These are phyloP conservation scores for Ameiurus melas DNA, from an alignment of 2,113 vertebrate species.

Conservation along the genomic window DNA sequence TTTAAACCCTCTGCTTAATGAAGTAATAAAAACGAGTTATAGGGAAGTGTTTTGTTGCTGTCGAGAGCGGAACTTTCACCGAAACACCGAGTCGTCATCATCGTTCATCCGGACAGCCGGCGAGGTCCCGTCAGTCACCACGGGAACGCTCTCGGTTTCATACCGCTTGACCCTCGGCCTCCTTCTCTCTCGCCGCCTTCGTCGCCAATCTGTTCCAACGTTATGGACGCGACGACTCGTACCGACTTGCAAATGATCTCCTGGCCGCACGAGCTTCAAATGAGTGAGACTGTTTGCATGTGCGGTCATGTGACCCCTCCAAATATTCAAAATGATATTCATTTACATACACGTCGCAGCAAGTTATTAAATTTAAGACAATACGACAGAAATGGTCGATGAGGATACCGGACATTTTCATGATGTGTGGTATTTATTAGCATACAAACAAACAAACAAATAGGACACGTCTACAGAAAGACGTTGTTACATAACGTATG, in stretches of 20 bases:
- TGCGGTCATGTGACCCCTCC: background rate
- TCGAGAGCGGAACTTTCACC: background rate
- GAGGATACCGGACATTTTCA: background rate
- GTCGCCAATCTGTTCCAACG: background rate
- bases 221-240: too few species aligned
- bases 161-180: background rate
- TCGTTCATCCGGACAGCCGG: background rate
- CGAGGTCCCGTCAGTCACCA: background rate
- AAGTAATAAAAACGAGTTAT: constrained; percentile 27
- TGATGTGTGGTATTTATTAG: background rate
- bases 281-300: background rate
- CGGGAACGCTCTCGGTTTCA: background rate
- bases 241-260: constrained; percentile 6
- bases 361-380: background rate
- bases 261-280: too few species aligned
- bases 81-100: background rate
- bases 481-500: background rate
- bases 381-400: background rate
- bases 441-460: background rate
- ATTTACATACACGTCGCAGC: background rate
- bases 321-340: background rate
- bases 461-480: background rate
- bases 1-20: constrained; percentile 3
- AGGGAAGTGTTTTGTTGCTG: background rate
- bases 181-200: too few species aligned